Evolutionary conservation across 2,113 vertebrate genomes (phyloP).

Genomic region (Toxotes chatareus): DNA sequence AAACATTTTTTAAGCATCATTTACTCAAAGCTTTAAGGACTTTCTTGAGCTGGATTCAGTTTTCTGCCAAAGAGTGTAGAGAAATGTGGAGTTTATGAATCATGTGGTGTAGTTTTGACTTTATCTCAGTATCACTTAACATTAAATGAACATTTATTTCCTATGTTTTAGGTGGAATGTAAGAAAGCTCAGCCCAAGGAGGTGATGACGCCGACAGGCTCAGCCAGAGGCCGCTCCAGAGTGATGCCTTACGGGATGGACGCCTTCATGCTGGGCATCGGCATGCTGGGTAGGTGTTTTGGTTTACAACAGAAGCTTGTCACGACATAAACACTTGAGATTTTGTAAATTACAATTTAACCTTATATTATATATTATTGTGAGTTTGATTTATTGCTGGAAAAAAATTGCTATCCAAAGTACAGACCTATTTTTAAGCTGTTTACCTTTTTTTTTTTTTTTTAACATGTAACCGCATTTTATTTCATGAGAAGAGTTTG

Average conservation of each 20-base stretch:
- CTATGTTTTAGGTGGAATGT: constrained; percentile 93
- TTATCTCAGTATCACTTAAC: background rate
- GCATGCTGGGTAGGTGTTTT: constrained; percentile 92
- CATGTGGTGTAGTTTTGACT: background rate
- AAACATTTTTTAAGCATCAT: background rate
- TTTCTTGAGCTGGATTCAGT: background rate
- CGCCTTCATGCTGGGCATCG: constrained; percentile 98
- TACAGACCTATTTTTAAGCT: background rate
- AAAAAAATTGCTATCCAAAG: background rate
- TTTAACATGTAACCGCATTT: background rate
- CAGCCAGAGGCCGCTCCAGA: constrained; percentile 94
- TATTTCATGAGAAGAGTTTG: background rate
- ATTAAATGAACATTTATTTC: background rate
- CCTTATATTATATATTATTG: no score
- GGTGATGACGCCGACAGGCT: constrained; percentile 98
- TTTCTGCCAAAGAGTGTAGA: background rate
- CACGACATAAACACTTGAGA: background rate
- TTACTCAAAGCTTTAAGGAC: background rate
- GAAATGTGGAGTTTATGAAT: background rate
- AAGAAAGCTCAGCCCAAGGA: constrained; percentile 99
- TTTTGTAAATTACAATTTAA: no score
- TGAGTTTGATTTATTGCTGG: background rate
- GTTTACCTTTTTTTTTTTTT: background rate
- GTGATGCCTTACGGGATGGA: constrained; percentile 99
- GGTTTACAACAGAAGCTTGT: background rate